Conservation (phyloP, 1,140 invertebrate species). For the Zaprionus vittiger region DNA sequence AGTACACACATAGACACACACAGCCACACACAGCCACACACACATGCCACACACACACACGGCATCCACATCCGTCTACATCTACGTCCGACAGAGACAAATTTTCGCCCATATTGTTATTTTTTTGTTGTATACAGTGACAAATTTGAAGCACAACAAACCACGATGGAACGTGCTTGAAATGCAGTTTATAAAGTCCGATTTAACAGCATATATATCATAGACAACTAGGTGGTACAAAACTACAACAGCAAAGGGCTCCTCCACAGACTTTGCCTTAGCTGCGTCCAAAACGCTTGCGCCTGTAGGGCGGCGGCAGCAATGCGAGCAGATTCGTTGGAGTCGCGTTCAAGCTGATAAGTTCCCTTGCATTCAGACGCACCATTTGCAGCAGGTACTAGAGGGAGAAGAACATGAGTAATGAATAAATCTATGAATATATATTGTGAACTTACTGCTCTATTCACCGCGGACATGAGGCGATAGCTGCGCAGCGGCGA, state of each 20-base stretch:
- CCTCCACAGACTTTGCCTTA: constrained; percentile 50
- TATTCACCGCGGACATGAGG: constrained; percentile 10
- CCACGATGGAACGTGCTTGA: constrained; percentile 7
- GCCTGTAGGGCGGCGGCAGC: constrained; percentile 87
- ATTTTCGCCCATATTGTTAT: constrained; percentile 63
- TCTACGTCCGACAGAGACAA: constrained; percentile 60
- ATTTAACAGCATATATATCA: constrained; percentile 48
- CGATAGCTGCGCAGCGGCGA: not conserved
- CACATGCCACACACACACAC: constrained; percentile 7
- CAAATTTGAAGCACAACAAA: constrained; percentile 2
- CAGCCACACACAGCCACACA: not conserved
- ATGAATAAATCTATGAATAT: not conserved
- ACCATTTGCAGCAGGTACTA: constrained; percentile 88
- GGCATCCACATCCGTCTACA: constrained; percentile 16
- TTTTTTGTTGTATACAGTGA: not conserved
- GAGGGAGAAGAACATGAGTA: constrained; percentile 24
- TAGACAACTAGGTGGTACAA: constrained; percentile 40
- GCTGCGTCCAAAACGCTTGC: constrained; percentile 87
- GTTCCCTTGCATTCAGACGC: constrained; percentile 86
- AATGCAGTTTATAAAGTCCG: constrained; percentile 17
- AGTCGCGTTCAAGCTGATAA: constrained; percentile 88
- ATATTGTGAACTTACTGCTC: constrained; percentile 1
- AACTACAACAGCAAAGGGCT: constrained; percentile 35
- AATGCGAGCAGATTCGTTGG: constrained; percentile 86
- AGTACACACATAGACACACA: constrained; percentile 22